Percentiles rank a stretch among this genome's conserved stretches.
Evolutionary conservation across 2,113 vertebrate genomes (phyloP).

Genomic region (Podocnemis expansa): DNA sequence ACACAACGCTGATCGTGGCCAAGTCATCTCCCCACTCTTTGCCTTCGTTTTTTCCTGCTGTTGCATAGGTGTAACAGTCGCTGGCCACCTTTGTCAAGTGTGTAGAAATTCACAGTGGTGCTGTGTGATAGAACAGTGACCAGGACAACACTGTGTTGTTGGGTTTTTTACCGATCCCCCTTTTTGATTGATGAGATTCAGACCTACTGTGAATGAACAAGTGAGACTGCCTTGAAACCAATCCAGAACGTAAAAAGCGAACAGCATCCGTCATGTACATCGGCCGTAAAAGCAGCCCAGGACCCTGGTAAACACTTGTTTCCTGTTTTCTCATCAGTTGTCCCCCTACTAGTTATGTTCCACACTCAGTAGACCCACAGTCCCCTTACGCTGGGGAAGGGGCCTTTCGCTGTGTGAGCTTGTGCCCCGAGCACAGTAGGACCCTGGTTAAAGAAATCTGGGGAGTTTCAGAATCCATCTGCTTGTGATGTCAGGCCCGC

Average conservation of each 20-base stretch:
- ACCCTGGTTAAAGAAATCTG: constrained; percentile 55
- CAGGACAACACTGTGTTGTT: constrained; percentile 5
- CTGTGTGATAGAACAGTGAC: constrained; percentile 20
- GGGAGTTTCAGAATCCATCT: constrained; percentile 49
- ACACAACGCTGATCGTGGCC: accelerated
- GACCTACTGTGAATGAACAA: constrained; percentile 16
- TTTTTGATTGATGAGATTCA: constrained; percentile 64
- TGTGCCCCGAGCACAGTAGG: not conserved
- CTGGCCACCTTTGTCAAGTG: not conserved
- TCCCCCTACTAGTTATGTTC: too few relatives aligned
- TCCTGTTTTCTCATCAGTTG: too few relatives aligned
- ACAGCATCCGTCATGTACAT: not conserved
- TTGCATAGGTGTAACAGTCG: accelerated
- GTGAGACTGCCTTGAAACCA: constrained; percentile 54
- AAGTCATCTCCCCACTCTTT: accelerated
- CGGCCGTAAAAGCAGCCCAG: constrained; percentile 63
- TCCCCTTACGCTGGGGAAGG: too few relatives aligned
- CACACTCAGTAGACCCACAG: too few relatives aligned
- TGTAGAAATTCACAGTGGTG: not conserved
- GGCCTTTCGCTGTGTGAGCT: too few relatives aligned
- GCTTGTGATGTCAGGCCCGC: constrained; percentile 6
- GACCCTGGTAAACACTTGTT: not conserved
- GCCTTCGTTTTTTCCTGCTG: not conserved
- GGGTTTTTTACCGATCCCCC: constrained; percentile 67
- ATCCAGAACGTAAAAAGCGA: not conserved